Base-by-base conservation (phyloP, 2,888 invertebrate species). In the Helobdella robusta region DNA sequence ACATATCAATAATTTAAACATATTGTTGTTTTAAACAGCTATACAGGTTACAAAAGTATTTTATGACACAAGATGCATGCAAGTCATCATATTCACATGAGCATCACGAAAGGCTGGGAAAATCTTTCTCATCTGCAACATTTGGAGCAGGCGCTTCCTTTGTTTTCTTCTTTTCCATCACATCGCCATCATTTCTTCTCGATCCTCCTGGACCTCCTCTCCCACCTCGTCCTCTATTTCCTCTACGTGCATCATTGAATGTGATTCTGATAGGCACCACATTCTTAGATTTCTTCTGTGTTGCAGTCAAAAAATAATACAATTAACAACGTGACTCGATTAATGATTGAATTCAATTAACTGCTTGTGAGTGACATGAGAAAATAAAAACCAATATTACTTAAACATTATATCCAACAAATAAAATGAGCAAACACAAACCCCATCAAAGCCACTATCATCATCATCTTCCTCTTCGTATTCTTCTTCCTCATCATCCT, bases 91-190 rank as follows among this genome's bases (percentile, higher is more conserved):
- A n/a, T n/a, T n/a, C n/a, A n/a, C n/a, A n/a, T n/a, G n/a, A n/a
- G n/a, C n/a, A n/a, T n/a, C n/a, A 62, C 6, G 62, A 62, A 25
- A 93, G 85, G 79, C 91, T 89, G 74, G 93, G 93, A 83, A 94
- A 93, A 82, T 92, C 92, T 81, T 88, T 87, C 84, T 91, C 91
- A 82, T 93, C 92, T 79, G 92, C 91, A 72, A 94, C 91, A 81
- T 91, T 91, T 25, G 92, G 91, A 36, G 77, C 50, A 23, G 28
- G 32, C n/a, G 48, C 30, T 35, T 34, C 30, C n/a, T 30, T 30
- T 35, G 30, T 5, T 5, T 18, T 5, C 25, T 15, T 5, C 23
- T n/a, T 32, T 23, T 30, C 25, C 54, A 23, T 6, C 25, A 4
- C 25, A 4, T 4, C 54, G 30, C 8, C 54, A 5, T 54, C 54